These are phyloP conservation scores for Oscheius sp. DNA, from an alignment of 1,140 invertebrate species.

Conservation along the genomic window DNA sequence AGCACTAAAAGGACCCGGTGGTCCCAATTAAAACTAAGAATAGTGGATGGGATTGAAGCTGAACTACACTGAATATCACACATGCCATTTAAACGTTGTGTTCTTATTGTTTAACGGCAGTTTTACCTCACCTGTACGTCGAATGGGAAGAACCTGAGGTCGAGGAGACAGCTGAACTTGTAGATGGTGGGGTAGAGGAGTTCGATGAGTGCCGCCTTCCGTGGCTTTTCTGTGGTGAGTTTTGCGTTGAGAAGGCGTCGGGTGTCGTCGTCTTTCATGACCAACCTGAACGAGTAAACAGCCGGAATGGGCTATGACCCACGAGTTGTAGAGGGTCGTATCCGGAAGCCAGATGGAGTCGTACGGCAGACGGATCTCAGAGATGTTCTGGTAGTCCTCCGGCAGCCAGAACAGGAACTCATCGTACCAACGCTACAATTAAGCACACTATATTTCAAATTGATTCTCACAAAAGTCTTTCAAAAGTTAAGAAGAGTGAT, in stretches of 20 bases:
- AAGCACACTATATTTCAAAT: neutral
- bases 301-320: neutral
- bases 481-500: too few relatives aligned
- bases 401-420: slow-evolving; percentile 59
- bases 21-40: too few relatives aligned
- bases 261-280: slow-evolving; percentile 61
- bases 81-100: too few relatives aligned
- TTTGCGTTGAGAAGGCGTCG: slow-evolving; percentile 57
- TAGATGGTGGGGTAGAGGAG: slow-evolving; percentile 59
- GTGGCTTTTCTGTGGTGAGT: slow-evolving; percentile 50
- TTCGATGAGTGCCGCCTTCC: slow-evolving; percentile 46
- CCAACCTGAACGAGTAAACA: slow-evolving; percentile 33
- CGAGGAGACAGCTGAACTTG: slow-evolving; percentile 57
- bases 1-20: too few relatives aligned
- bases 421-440: slow-evolving; percentile 56
- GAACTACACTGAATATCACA: too few relatives aligned
- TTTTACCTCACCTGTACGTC: slow-evolving; percentile 54
- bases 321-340: slow-evolving; percentile 51
- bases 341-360: slow-evolving; percentile 48
- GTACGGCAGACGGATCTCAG: slow-evolving; percentile 52
- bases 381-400: slow-evolving; percentile 54
- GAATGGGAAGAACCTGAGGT: slow-evolving; percentile 55
- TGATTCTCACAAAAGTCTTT: neutral
- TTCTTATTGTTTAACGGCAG: too few relatives aligned
- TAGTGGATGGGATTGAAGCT: too few relatives aligned